phyloP scores from a whole-genome alignment of 2,113 vertebrate species.

The Rhinolophus sinicus region DNA sequence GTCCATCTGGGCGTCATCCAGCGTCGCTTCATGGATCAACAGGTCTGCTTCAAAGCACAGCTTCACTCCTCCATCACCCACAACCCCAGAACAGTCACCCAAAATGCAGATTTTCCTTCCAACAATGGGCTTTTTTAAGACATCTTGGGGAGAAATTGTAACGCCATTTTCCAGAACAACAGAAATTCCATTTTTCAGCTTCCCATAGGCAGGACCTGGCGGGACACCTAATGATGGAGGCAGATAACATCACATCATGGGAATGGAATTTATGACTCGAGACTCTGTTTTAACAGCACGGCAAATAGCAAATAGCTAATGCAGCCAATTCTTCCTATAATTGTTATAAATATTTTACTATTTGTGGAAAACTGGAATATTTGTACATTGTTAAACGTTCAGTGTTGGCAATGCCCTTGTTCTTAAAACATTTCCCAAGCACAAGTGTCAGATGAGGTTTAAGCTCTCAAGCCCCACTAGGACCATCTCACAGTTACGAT shows the following conservation, averaged over 20 bases:
- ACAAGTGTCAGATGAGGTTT: neutral
- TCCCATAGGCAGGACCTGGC: conserved; percentile 92
- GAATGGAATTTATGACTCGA: conserved; percentile 46
- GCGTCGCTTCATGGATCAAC: conserved; percentile 94
- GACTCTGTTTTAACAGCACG: conserved; percentile 42
- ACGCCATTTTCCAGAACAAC: conserved; percentile 88
- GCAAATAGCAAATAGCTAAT: conserved; percentile 51
- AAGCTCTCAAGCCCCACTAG: neutral
- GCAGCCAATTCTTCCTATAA: conserved; percentile 50
- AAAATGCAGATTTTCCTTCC: conserved; percentile 94
- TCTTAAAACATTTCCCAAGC: neutral
- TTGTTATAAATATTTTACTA: conserved; percentile 49
- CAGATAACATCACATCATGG: conserved; percentile 42
- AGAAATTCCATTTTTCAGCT: conserved; percentile 89
- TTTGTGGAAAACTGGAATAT: conserved; percentile 37
- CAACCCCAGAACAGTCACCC: conserved; percentile 91
- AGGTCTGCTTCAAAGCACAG: conserved; percentile 90
- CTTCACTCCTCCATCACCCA: conserved; percentile 82
- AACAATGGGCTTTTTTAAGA: conserved; percentile 86
- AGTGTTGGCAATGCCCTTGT: neutral
- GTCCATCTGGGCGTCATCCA: conserved; percentile 90
- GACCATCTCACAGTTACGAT: neutral
- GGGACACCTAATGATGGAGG: conserved; percentile 87
- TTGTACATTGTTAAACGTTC: conserved; percentile 54
- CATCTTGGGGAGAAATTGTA: conserved; percentile 85